Base-by-base conservation (phyloP, 2,888 invertebrate species). In the Drosophila tripunctata region DNA sequence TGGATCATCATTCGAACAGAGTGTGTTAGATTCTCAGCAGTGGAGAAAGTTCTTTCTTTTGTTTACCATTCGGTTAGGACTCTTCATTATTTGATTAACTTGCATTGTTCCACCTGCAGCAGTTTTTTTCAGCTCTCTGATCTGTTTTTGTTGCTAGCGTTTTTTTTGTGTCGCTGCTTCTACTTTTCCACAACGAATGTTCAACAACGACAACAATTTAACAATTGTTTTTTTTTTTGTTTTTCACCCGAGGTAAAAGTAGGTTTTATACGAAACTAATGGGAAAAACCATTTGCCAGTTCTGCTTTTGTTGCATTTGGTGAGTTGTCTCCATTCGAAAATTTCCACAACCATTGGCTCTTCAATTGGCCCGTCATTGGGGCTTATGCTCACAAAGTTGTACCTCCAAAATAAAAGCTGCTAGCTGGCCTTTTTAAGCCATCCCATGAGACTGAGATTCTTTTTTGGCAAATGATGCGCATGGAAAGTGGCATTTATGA, bases 51-150 rank as follows among this genome's bases (percentile, higher is more conserved):
- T 83, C 86, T 86, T 85, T 75, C 78, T 64, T 74, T 79, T 75
- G 72, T 79, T 72, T 64, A 47, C 40, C 56, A n/a, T 61, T 67
- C 54, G 77, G 64, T 57, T 72, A 72, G 73, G 78, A 71, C 71
- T 70, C 80, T 81, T 78, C 77, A 87, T 81, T 87, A 87, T 87
- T 87, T 83, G 83, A 87, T 88, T 82, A 82, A 69, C 69, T 84
- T 80, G 78, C 75, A 81, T 87, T 83, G 87, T 81, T 77, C n/a
- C 70, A 66, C 72, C 52, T 82, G 69, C 77, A 78, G 69, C 64
- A n/a, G n/a, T n/a, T n/a, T n/a, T n/a, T n/a, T n/a, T n/a, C n/a
- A n/a, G 36, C 54, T 43, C 30, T 44, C 45, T 57, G 19, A 22
- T 27, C 51, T 38, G 55, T n/a, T 40, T 66, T 35, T 57, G 56